Conservation (phyloP, 2,888 invertebrate species). For the Electrophaes corylata region DNA sequence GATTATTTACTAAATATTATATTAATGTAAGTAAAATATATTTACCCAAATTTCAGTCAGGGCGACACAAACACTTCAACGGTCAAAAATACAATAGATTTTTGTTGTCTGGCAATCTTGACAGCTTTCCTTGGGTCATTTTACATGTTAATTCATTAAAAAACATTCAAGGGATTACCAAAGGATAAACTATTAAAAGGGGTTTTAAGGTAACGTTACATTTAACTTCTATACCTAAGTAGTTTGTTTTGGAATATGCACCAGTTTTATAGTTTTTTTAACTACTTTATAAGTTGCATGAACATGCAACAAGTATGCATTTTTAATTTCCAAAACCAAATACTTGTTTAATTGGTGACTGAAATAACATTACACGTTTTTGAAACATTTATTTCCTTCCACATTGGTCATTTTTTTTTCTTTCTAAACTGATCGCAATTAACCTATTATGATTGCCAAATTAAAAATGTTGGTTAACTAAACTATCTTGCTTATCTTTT, state of each 20-base stretch:
- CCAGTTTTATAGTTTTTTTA: not conserved
- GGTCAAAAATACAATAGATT: conserved; percentile 68
- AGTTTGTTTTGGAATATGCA: conserved; percentile 16
- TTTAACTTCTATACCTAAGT: not conserved
- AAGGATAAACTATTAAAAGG: conserved; percentile 18
- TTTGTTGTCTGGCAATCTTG: conserved; percentile 77
- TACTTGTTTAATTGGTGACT: conserved; percentile 52
- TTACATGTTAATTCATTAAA: conserved; percentile 30
- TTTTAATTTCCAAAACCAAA: conserved; percentile 28
- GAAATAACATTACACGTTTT: conserved; percentile 67
- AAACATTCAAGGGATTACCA: conserved; percentile 5
- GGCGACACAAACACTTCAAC: conserved; percentile 79
- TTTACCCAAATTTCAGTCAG: conserved; percentile 81
- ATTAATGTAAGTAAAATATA: conserved; percentile 80
- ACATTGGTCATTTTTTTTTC: conserved; percentile 74
- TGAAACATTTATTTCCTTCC: conserved; percentile 80
- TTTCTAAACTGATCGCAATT: conserved; percentile 71
- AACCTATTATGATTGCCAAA: conserved; percentile 54
- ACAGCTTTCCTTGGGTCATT: conserved; percentile 75
- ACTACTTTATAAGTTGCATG: too few species aligned
- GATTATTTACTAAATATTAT: conserved; percentile 68
- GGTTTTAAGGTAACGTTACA: conserved; percentile 4
- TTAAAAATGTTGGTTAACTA: conserved; percentile 59
- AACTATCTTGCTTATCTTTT: conserved; percentile 44
- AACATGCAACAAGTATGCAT: too few species aligned